These are phyloP conservation scores for Pseudopipra pipra DNA, from an alignment of 2,113 vertebrate genomes.

Conservation along the genomic window DNA sequence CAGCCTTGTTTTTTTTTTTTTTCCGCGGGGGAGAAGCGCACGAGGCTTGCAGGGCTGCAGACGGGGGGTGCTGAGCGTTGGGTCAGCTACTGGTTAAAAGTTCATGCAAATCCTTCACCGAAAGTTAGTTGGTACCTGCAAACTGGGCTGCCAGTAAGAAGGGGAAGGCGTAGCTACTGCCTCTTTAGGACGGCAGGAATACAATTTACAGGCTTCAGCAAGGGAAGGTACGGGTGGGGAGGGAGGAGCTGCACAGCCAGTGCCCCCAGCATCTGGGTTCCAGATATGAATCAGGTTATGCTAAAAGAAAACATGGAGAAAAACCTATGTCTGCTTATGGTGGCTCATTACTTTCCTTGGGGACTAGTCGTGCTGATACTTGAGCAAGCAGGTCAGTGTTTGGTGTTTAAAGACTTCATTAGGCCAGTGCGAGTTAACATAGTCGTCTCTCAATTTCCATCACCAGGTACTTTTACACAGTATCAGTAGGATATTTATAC, in stretches of 20 bases:
- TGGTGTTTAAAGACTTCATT: background rate
- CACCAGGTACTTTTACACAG: fast-evolving
- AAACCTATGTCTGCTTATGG: fast-evolving
- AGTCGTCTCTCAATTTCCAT: background rate
- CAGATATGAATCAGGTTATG: fast-evolving
- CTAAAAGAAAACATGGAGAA: too few species aligned
- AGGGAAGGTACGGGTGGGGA: too few species aligned
- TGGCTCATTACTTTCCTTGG: too few species aligned
- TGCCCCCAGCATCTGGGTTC: fast-evolving
- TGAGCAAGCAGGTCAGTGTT: background rate
- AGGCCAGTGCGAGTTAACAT: fast-evolving
- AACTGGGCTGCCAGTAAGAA: background rate
- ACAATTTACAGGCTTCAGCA: background rate
- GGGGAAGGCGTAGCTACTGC: background rate
- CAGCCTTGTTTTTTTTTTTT: background rate
- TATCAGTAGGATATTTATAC: background rate
- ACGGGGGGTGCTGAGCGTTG: background rate
- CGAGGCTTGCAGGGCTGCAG: background rate
- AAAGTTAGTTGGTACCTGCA: fast-evolving
- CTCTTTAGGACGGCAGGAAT: background rate
- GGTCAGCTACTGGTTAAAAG: fast-evolving
- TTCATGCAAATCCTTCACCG: fast-evolving
- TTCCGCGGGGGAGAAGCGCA: fast-evolving
- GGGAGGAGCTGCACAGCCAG: fast-evolving
- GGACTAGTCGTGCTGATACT: background rate